phyloP scores from a whole-genome alignment of 2,113 vertebrate species.

The Paramormyrops kingsleyae region DNA sequence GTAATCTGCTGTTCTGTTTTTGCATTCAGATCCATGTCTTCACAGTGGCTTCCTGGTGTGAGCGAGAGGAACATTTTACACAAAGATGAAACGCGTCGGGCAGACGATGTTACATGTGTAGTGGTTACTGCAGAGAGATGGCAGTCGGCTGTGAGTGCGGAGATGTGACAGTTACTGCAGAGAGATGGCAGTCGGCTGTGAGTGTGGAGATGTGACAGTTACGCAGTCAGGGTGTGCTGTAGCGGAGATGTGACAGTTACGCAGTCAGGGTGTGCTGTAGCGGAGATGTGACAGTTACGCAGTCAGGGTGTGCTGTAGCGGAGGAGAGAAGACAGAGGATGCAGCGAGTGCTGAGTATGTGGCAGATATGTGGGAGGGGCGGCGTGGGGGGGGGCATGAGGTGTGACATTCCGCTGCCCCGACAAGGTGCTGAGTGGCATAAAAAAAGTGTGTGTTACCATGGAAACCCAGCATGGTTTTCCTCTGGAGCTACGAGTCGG shows the following conservation, averaged over 20 bases:
- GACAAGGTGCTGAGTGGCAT: not conserved
- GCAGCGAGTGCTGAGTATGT: not conserved
- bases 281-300: not conserved
- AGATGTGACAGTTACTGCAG: not conserved
- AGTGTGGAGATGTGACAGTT: not conserved
- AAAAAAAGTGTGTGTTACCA: constrained; percentile 7
- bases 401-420: constrained; percentile 13
- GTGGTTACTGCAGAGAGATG: not conserved
- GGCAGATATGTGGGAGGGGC: not conserved
- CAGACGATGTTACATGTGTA: not conserved
- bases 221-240: too few relatives aligned
- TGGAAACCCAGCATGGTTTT: constrained; percentile 11
- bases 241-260: not conserved
- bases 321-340: not conserved
- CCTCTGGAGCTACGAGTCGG: not conserved
- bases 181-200: not conserved
- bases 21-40: not conserved
- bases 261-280: too few relatives aligned
- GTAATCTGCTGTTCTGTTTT: not conserved
- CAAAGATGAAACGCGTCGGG: not conserved
- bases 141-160: not conserved
- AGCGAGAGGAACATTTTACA: not conserved
- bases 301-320: not conserved
- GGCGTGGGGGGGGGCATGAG: not conserved
- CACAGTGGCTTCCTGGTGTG: not conserved